Conservation (phyloP, 2,113 vertebrate species). For the Ciconia stormi region DNA sequence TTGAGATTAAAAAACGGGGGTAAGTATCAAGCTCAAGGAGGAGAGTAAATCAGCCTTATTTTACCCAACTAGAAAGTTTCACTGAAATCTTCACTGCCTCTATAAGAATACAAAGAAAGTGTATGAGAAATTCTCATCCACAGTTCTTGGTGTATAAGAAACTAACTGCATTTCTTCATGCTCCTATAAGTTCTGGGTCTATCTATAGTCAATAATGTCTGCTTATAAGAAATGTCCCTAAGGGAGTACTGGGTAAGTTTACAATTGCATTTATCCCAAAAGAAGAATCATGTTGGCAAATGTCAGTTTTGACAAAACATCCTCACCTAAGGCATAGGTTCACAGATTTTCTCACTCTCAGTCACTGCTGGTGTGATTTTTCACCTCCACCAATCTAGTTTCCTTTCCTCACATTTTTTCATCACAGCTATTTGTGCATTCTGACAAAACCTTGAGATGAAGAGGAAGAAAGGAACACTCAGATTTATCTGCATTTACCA, state of each 20-base stretch:
- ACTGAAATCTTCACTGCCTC: not conserved
- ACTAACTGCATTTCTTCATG: not conserved
- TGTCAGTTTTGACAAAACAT: slow-evolving; percentile 30
- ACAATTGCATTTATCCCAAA: not conserved
- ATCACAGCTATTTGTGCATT: slow-evolving; percentile 12
- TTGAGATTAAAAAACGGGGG: not conserved
- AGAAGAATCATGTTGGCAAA: not conserved
- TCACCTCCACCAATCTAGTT: slow-evolving; percentile 31
- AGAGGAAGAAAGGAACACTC: not conserved
- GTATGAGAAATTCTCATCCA: not conserved
- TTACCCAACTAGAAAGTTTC: not conserved
- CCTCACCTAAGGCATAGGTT: slow-evolving; percentile 5
- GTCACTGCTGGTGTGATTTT: slow-evolving; percentile 9
- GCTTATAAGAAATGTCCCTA: not conserved
- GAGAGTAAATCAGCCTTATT: not conserved
- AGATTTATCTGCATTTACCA: not conserved
- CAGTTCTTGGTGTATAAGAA: not conserved
- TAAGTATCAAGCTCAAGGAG: not conserved
- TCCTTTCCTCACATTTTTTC: not conserved
- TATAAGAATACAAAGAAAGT: not conserved
- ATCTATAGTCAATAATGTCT: not conserved
- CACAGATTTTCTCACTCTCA: slow-evolving; percentile 4
- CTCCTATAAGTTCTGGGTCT: not conserved
- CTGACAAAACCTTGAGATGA: slow-evolving; percentile 2
- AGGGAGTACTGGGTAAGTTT: not conserved